Percentiles rank a stretch among this genome's conserved stretches.
Evolutionary conservation across 2,797 vertebrate species (phyloP).

Genomic region (Sciurus vulgaris): DNA sequence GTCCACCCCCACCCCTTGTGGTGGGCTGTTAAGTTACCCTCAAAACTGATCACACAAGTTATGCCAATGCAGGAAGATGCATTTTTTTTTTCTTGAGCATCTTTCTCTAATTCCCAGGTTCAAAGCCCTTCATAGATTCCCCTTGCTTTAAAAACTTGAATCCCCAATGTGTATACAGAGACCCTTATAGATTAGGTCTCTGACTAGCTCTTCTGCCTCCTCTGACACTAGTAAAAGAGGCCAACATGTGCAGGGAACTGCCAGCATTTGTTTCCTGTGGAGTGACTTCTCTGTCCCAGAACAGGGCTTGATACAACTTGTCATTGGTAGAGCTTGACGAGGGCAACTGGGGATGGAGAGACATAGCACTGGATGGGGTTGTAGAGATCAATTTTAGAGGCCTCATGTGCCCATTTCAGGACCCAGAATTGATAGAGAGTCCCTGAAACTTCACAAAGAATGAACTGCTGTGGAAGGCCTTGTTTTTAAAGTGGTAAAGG

Average conservation of each 20-base stretch:
- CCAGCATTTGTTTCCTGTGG: background rate
- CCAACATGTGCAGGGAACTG: background rate
- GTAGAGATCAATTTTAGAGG: background rate
- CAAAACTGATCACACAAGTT: background rate
- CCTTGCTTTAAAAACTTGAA: background rate
- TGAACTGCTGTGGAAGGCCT: background rate
- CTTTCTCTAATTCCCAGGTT: background rate
- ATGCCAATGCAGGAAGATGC: background rate
- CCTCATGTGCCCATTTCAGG: background rate
- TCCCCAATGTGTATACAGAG: background rate
- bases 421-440: background rate
- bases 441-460: background rate
- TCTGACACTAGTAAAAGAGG: background rate
- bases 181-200: background rate
- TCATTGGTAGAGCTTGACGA: background rate
- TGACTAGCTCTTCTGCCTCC: background rate
- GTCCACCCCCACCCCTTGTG: background rate
- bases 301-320: background rate
- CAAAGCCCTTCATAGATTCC: background rate
- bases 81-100: background rate
- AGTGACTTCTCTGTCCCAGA: background rate
- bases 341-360: too few species aligned
- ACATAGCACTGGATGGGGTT: background rate
- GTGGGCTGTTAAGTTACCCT: background rate
- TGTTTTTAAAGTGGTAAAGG: slow-evolving; percentile 36